Evolutionary conservation across 2,113 vertebrate genomes (phyloP), one percentile per base, ranked within the genome.

Genomic region (Illadopsis cleaveri): DNA sequence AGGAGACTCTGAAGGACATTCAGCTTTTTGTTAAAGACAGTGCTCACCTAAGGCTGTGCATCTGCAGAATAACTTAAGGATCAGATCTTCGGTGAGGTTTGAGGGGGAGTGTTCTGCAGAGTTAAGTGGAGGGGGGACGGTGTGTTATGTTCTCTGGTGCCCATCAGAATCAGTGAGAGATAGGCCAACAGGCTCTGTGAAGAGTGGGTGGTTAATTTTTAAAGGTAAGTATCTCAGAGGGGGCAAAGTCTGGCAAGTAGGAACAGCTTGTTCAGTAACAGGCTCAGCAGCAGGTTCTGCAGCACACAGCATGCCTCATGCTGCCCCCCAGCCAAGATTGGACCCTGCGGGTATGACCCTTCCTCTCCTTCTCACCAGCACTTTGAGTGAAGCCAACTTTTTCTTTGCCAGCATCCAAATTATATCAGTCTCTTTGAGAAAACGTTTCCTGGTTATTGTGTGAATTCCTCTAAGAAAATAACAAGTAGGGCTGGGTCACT

Each of bases 261-360:
- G 56, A 90, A 38, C 3, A 0, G 18, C 31, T 56, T 78, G 13
- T 21, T 80, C 62, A 60, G 15, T 11, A 12, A 33, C 31, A 79
- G 30, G 30, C 57, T 86, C 24, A 37, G 69, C n/a, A 72, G 50
- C 62, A 79, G 30, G 30, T 53, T 86, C 24, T 40, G 69, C n/a
- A 72, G 50, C 62, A 45, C 37, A 33, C 37, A 56, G 31, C 25
- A 6, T 37, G 25, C 31, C 30, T 56, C 1, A 0, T 88, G 27
- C 71, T 62, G 28, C 66, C 1, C 1, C 15, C 13, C 5, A 1
- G 35, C 33, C 2, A 1, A 53, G 54, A 18, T 0, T 45, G 48
- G 25, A 42, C 3, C 2, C 57, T 44, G 48, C 2, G 2, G 12
- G 6, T 42, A 22, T 28, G 54, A 45, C 50, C 31, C 5, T 69